phyloP scores from a whole-genome alignment of 2,797 vertebrate genomes.

The Dermochelys coriacea region DNA sequence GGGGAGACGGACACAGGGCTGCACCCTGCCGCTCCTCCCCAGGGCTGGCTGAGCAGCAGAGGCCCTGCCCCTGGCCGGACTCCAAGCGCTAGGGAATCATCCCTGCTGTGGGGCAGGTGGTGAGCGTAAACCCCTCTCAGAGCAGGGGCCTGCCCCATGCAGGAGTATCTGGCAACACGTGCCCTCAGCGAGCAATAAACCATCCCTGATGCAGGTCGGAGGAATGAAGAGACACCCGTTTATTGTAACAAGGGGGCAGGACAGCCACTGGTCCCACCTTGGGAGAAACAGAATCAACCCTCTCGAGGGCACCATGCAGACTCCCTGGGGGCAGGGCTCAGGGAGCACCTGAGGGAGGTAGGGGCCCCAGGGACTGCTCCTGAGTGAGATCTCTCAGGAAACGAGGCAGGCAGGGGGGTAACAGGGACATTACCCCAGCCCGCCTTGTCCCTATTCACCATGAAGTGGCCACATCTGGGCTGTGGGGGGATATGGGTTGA shows the following conservation, averaged over 20 bases:
- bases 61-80: not conserved
- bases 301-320: no score
- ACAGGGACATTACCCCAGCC: not conserved
- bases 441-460: no score
- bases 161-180: rapidly evolving
- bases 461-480: no score
- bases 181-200: not conserved
- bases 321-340: not conserved
- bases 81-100: not conserved
- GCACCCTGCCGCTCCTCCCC: not conserved
- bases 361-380: no score
- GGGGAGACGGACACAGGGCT: not conserved
- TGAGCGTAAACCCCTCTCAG: no score
- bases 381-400: not conserved
- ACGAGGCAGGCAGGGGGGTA: not conserved
- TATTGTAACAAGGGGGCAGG: not conserved
- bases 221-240: not conserved
- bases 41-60: not conserved
- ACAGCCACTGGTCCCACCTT: no score
- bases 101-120: no score
- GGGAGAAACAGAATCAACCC: not conserved
- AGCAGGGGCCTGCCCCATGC: no score
- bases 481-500: not conserved
- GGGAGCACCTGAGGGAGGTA: no score
- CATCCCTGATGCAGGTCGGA: not conserved